Conservation (phyloP, 2,888 invertebrate genomes). For the Gibbula magus region DNA sequence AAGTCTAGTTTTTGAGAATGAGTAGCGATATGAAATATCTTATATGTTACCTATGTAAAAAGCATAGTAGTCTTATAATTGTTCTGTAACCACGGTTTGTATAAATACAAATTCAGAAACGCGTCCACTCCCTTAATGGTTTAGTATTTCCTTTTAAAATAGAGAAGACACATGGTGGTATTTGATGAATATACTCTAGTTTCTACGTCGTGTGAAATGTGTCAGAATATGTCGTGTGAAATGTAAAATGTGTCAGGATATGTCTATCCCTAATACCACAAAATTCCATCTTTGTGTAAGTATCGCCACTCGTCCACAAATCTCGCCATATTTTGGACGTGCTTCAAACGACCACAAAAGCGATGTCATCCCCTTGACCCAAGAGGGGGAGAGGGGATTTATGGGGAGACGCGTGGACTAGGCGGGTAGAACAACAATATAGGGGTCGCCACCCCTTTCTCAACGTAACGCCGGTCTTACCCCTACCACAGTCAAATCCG, state of each 20-base stretch:
- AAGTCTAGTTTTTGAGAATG: too few species aligned
- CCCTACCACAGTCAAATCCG: too few species aligned
- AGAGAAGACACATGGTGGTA: too few species aligned
- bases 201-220: neutral
- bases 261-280: neutral
- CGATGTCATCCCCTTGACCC: neutral
- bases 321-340: neutral
- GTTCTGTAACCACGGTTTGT: too few species aligned
- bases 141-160: too few species aligned
- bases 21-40: too few species aligned
- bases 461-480: too few species aligned
- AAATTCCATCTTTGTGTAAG: neutral
- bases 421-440: neutral
- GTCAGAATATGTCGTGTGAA: neutral
- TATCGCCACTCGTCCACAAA: neutral
- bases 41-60: too few species aligned
- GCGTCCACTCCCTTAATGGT: too few species aligned
- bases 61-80: too few species aligned
- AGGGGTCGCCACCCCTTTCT: neutral
- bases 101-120: too few species aligned
- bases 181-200: neutral
- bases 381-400: neutral
- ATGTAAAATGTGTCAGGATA: neutral
- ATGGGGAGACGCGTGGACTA: neutral
- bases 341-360: neutral